phyloP scores from a whole-genome alignment of 2,888 invertebrate species.

The Odontomyia ornata region DNA sequence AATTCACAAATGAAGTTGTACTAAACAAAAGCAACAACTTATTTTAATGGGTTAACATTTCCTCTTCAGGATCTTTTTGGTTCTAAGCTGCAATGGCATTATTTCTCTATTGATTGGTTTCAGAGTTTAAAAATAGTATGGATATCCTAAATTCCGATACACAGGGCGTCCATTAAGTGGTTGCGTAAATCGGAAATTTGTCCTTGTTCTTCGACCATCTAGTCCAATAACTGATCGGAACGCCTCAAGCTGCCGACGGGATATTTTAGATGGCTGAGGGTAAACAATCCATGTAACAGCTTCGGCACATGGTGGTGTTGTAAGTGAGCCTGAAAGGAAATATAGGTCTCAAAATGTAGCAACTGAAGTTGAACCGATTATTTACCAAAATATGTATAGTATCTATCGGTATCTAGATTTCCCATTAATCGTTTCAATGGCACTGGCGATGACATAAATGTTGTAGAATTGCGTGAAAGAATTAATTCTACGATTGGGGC shows the following conservation, averaged over 20 bases:
- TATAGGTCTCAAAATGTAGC: background rate
- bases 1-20: no score
- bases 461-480: background rate
- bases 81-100: no score
- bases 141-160: background rate
- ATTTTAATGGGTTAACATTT: no score
- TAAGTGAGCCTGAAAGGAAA: constrained; percentile 74
- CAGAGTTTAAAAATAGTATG: no score
- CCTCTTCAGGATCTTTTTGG: no score
- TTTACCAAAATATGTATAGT: constrained; percentile 6
- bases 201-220: background rate
- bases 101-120: no score
- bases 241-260: constrained; percentile 55
- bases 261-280: constrained; percentile 75
- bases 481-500: background rate
- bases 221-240: background rate
- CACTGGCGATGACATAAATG: background rate
- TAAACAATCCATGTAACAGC: constrained; percentile 83
- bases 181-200: background rate
- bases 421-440: background rate
- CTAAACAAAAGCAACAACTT: no score
- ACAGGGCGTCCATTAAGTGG: constrained; percentile 15
- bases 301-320: constrained; percentile 82
- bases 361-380: constrained; percentile 54
- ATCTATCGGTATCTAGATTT: background rate